Evolutionary conservation across 1,140 invertebrate genomes (phyloP), one percentile per base, ranked within the genome.

Genomic region (Ceratoteleas bidentatus): DNA sequence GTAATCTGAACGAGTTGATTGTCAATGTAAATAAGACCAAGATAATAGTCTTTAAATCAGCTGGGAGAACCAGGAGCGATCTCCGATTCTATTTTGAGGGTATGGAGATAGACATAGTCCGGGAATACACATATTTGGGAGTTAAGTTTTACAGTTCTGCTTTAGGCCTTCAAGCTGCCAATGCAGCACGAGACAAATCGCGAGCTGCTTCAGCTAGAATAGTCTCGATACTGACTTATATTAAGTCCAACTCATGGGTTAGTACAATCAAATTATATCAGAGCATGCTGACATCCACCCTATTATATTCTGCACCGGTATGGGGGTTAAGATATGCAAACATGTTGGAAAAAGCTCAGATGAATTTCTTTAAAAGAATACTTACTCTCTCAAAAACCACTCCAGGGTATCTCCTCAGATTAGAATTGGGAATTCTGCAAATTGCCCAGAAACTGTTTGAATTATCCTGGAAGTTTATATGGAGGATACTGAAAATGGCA

Each of bases 311-410:
- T 10, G 43, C 43, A 4, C 43, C 43, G 3, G n/a, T 47, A 6
- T 47, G 7, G 7, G 43, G 43, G 6, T n/a, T 47, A 10, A 47
- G 43, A 7, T 47, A 47, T n/a, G 3, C n/a, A 7, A 13, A 47
- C n/a, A 47, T n/a, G 7, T n/a, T 47, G 6, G 43, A 47, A 47
- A 47, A 4, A 7, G 43, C 43, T 10, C 43, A 47, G 43, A 47
- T n/a, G n/a, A 47, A 47, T n/a, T 47, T 47, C n/a, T 47, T 47
- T n/a, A 47, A 47, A 47, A 7, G 43, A 10, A n/a, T 47, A 47
- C n/a, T 49, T 49, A 49, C 13, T 49, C 13, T 49, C 10, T 13
- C 45, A 14, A 13, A 14, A 14, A 49, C 45, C 13, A 49, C 45
- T 13, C 45, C 45, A 0, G 13, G 13, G 6, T 49, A 49, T 49